Evolutionary conservation across 1,140 invertebrate species (phyloP).

Genomic region (Bombus breviceps): DNA sequence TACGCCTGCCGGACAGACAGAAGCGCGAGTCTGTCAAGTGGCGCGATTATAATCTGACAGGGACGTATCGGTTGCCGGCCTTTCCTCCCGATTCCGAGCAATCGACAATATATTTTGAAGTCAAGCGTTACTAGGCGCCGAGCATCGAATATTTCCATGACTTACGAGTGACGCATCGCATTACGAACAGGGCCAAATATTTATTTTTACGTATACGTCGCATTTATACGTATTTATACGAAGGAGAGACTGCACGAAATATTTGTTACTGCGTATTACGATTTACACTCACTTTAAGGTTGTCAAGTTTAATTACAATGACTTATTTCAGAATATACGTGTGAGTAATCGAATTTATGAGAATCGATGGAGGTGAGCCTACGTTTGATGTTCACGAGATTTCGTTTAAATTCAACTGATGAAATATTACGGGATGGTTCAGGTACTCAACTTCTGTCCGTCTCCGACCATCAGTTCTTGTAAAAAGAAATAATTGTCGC

Average conservation of each 20-base stretch:
- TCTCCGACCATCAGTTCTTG: constrained; percentile 47
- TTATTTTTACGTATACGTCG: not conserved
- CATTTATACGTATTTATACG: too few relatives aligned
- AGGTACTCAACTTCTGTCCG: constrained; percentile 30
- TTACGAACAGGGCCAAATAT: constrained; percentile 1
- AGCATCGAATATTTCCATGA: constrained; percentile 72
- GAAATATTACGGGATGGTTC: constrained; percentile 19
- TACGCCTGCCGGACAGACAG: constrained; percentile 73
- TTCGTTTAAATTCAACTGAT: not conserved
- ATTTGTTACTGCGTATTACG: too few relatives aligned
- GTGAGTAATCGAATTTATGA: not conserved
- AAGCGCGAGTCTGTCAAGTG: constrained; percentile 81
- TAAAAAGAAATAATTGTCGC: constrained; percentile 56
- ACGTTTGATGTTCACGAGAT: not conserved
- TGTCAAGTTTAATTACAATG: not conserved
- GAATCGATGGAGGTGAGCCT: not conserved
- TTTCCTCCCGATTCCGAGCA: constrained; percentile 29
- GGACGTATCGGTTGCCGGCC: constrained; percentile 74
- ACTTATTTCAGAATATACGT: not conserved
- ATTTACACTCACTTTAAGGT: not conserved
- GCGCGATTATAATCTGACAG: constrained; percentile 81
- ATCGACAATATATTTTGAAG: constrained; percentile 56
- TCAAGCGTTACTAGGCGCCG: constrained; percentile 72
- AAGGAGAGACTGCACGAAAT: not conserved
- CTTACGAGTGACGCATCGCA: constrained; percentile 55